A percentile compares a stretch with the other conserved stretches of the same genome.
Conservation (phyloP, 2,888 invertebrate species). For the Diaperis boleti region DNA sequence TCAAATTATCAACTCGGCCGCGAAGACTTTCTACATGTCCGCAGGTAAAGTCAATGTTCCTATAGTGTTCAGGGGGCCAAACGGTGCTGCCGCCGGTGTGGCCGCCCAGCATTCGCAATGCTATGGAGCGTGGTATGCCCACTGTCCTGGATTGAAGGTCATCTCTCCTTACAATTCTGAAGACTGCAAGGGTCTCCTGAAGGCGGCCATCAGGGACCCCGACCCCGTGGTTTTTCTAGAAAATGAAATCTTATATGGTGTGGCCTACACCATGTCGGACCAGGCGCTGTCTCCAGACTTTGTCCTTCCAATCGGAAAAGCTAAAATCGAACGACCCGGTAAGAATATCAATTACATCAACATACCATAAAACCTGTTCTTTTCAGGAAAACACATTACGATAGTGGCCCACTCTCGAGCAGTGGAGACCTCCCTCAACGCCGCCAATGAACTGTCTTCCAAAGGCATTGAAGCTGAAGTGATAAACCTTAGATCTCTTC, state of each 20-base stretch:
- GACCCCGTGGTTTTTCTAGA: conserved; percentile 97
- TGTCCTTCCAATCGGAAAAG: conserved; percentile 91
- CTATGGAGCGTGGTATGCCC: conserved; percentile 96
- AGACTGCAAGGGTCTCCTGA: conserved; percentile 93
- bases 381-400: conserved; percentile 85
- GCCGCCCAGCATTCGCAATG: conserved; percentile 99
- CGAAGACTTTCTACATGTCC: conserved; percentile 79
- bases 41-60: conserved; percentile 76
- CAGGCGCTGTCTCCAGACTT: conserved; percentile 91
- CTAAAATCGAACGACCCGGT: conserved; percentile 71
- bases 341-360: no score
- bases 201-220: conserved; percentile 93
- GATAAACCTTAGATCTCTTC: conserved; percentile 91
- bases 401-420: conserved; percentile 91
- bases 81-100: conserved; percentile 95
- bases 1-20: conserved; percentile 78
- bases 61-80: conserved; percentile 98
- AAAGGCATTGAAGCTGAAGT: conserved; percentile 93
- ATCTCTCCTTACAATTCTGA: conserved; percentile 93
- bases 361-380: no score
- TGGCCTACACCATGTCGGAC: conserved; percentile 89
- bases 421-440: conserved; percentile 86
- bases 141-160: conserved; percentile 96
- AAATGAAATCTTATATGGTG: conserved; percentile 95
- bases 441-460: conserved; percentile 89